Evolutionary conservation across 64 coral and sea anemone species (phyloP).

Genomic region (Pocillopora damicornis): DNA sequence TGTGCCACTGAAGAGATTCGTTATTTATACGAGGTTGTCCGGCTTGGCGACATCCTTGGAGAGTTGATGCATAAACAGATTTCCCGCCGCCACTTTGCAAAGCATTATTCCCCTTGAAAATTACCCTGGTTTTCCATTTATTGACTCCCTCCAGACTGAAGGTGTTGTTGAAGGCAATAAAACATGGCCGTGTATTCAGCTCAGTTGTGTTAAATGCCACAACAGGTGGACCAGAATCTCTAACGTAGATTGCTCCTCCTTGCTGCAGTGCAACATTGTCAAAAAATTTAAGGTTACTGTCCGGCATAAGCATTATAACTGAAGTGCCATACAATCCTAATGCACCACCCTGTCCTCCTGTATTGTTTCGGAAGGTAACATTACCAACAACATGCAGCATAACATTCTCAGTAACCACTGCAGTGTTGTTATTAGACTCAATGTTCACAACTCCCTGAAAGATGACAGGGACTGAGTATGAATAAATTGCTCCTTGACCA

Average conservation of each 20-base stretch:
- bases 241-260: conserved; percentile 58
- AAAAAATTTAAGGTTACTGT: conserved; percentile 28
- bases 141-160: neutral
- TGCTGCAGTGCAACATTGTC: conserved; percentile 13
- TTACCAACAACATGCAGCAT: conserved; percentile 17
- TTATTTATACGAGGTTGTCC: conserved; percentile 58
- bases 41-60: conserved; percentile 37
- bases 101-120: conserved; percentile 38
- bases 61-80: conserved; percentile 63
- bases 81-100: conserved; percentile 4
- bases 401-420: conserved; percentile 55
- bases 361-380: conserved; percentile 50
- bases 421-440: conserved; percentile 35
- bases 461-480: conserved; percentile 26
- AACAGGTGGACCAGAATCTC: conserved; percentile 49
- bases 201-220: conserved; percentile 42
- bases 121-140: conserved; percentile 29
- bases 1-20: conserved; percentile 62
- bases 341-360: conserved; percentile 51
- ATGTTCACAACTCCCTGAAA: conserved; percentile 27
- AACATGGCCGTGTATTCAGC: conserved; percentile 37
- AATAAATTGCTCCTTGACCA: conserved; percentile 50
- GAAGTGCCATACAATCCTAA: conserved; percentile 52
- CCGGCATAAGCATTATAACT: conserved; percentile 15
- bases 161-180: conserved; percentile 27